phyloP scores from a whole-genome alignment of 2,888 invertebrate genomes.

The Acronicta aceris region DNA sequence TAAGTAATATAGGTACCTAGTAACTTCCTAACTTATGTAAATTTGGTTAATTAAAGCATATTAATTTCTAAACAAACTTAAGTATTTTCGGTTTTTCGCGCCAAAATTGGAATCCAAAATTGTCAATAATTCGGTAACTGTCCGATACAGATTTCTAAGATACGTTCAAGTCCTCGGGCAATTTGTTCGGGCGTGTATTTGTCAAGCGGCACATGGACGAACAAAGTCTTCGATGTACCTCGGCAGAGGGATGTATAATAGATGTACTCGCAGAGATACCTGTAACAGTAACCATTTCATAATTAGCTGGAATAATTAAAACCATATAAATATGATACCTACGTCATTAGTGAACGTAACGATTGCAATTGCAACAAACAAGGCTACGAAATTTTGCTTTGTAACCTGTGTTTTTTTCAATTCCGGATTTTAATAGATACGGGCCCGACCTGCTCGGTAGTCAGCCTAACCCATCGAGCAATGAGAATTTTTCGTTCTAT shows the following conservation, averaged over 20 bases:
- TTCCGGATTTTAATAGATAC: no score
- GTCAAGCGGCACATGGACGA: not conserved
- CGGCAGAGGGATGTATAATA: constrained; percentile 3
- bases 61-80: not conserved
- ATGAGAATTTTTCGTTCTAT: no score
- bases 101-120: not conserved
- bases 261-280: constrained; percentile 1
- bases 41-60: not conserved
- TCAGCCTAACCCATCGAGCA: no score
- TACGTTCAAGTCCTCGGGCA: not conserved
- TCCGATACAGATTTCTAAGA: not conserved
- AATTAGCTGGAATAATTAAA: not conserved
- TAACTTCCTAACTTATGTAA: no score
- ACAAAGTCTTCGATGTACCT: not conserved
- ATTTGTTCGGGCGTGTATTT: not conserved
- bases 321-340: no score
- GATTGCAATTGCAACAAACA: no score
- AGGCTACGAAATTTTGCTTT: no score
- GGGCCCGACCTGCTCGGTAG: no score
- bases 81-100: not conserved
- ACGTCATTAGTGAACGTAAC: no score
- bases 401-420: no score
- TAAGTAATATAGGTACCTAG: no score
- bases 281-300: not conserved
- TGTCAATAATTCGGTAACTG: no score